Percentiles rank a stretch among this genome's conserved stretches.
phyloP scores from a whole-genome alignment of 1,140 invertebrate species.

The Musca vetustissima region DNA sequence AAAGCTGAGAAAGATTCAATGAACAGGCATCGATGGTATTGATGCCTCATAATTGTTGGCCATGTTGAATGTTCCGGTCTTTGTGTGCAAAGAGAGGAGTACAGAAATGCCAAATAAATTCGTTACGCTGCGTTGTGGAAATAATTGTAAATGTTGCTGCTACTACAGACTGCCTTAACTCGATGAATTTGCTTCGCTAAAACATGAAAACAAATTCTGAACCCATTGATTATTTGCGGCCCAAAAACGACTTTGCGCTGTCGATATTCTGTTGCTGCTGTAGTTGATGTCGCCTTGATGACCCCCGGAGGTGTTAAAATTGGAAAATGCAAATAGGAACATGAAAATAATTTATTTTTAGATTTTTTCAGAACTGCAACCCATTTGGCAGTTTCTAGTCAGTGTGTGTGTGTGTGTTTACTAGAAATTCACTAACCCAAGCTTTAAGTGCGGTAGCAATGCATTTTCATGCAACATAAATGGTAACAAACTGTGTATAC shows the following conservation, averaged over 20 bases:
- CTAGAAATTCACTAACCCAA: not conserved
- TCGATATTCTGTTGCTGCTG: not conserved
- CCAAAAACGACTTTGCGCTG: not conserved
- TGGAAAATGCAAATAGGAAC: slow-evolving; percentile 51
- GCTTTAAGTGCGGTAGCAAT: slow-evolving; percentile 22
- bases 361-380: slow-evolving; percentile 21
- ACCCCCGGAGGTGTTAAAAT: slow-evolving; percentile 54
- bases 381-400: not conserved
- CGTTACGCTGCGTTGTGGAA: slow-evolving; percentile 1
- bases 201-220: no score
- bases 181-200: no score
- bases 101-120: not conserved
- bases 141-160: slow-evolving; percentile 13
- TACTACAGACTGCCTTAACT: no score
- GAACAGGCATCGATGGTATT: not conserved
- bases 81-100: not conserved
- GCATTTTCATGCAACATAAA: slow-evolving; percentile 18
- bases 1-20: not conserved
- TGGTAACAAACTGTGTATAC: slow-evolving; percentile 30
- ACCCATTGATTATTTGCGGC: no score
- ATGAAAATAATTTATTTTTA: slow-evolving; percentile 53
- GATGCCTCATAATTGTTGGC: slow-evolving; percentile 21
- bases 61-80: not conserved
- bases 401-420: not conserved
- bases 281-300: slow-evolving; percentile 33